Evolutionary conservation across 2,113 vertebrate genomes (phyloP), one percentile per base, ranked within the genome.

Genomic region (Myodes glareolus): DNA sequence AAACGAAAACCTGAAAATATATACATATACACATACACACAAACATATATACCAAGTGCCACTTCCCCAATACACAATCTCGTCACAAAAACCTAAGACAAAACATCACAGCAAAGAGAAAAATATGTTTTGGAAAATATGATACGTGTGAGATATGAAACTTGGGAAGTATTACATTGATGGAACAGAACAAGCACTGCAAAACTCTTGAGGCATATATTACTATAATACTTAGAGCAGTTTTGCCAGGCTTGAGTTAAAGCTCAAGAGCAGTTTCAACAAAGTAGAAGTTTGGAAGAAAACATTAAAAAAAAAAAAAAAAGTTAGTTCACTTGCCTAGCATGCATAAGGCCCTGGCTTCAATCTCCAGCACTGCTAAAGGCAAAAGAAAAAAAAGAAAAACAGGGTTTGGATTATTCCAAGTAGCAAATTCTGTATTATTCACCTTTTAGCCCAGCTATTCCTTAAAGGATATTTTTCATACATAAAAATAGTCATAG

Each of bases 171-270:
- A 31, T 81, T 81, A 75, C 2, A 16, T 42, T 84, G 73, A 81
- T 39, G 50, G 76, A 96, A 94, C 2, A 77, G 52, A 96, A 92
- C 1, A 77, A 45, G 21, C 31, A 82, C 67, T 91, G 36, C 31
- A 70, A 50, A 76, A 63, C 52, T 67, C 75, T 21, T 80, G 2
- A 61, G 39, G 10, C 36, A 63, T 23, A 42, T 68, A 94, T 4
- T 63, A 92, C 5, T 47, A 45, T 11, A 90, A 23, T 63, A 55
- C 1, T 88, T 14, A 88, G 52, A 78, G 27, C n/a, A 88, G 73
- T 86, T 80, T 80, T 96, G 88, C 75, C 73, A 88, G 80, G 21
- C 80, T 90, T 86, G 81, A 77, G 14, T 85, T 70, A 87, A 91
- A 96, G 27, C 21, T 5, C 1, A 42, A 72, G 21, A 73, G 39